A percentile compares a stretch with the other conserved stretches of the same genome.
phyloP scores from a whole-genome alignment of 1,140 invertebrate species.

The Brachionus rotundiformis region DNA sequence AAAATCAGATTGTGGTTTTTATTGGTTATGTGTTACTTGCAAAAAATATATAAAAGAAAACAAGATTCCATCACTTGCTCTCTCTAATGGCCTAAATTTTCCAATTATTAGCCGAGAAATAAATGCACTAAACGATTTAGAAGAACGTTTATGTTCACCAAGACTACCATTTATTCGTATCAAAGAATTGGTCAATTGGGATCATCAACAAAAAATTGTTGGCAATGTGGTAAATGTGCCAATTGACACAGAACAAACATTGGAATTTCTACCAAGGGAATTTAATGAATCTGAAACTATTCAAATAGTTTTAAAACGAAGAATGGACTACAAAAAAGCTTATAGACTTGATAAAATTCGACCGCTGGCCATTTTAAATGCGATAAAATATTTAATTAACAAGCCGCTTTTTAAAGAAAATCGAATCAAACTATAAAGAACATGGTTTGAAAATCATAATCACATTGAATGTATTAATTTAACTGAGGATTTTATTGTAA shows the following conservation, averaged over 20 bases:
- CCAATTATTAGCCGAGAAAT: not conserved
- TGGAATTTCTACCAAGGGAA: not conserved
- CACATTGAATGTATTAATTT: too few species aligned
- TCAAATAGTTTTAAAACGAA: not conserved
- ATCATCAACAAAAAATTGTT: not conserved
- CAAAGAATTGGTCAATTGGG: not conserved
- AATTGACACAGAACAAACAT: not conserved
- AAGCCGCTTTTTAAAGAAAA: not conserved
- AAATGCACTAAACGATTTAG: not conserved
- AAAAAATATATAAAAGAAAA: not conserved
- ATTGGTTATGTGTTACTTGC: not conserved
- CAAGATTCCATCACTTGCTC: not conserved
- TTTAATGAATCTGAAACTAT: not conserved
- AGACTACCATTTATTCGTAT: not conserved
- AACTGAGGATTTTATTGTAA: not conserved
- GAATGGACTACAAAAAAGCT: not conserved
- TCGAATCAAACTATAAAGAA: not conserved
- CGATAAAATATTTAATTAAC: not conserved
- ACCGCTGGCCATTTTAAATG: not conserved
- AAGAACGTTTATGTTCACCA: too few species aligned
- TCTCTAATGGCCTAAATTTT: not conserved
- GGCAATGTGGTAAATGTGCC: slow-evolving; percentile 8
- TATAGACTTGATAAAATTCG: not conserved
- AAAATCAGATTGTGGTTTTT: too few species aligned
- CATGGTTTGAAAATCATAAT: too few species aligned